Percentiles rank a stretch among this genome's conserved stretches.
These are phyloP conservation scores for Xylota sylvarum DNA, from an alignment of 2,888 invertebrate genomes.

Conservation along the genomic window DNA sequence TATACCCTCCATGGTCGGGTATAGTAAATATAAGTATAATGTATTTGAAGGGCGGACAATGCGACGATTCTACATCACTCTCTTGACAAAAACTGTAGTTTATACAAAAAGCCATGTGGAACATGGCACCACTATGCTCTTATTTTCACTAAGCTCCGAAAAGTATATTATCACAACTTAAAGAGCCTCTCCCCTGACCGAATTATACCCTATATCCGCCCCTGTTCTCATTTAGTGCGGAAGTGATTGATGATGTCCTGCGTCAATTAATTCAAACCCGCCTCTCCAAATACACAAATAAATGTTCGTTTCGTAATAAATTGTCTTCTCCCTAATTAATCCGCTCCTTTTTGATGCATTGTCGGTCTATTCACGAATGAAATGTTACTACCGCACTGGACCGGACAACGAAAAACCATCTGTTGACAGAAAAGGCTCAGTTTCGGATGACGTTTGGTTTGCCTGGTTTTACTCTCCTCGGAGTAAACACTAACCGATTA, in stretches of 20 bases:
- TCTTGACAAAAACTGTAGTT: too few relatives aligned
- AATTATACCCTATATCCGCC: not conserved
- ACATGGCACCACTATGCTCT: too few relatives aligned
- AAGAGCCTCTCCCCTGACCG: too few relatives aligned
- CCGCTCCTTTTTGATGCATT: constrained; percentile 48
- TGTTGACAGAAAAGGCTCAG: constrained; percentile 47
- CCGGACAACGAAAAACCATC: constrained; percentile 54
- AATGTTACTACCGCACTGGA: constrained; percentile 25
- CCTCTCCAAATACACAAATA: constrained; percentile 41
- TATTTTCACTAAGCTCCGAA: too few relatives aligned
- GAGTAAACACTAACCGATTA: constrained; percentile 52
- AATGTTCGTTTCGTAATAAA: constrained; percentile 64
- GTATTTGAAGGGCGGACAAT: too few relatives aligned
- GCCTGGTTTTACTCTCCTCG: constrained; percentile 36
- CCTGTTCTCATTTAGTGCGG: constrained; percentile 19
- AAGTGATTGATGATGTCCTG: constrained; percentile 58
- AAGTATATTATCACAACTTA: too few relatives aligned
- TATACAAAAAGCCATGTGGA: too few relatives aligned
- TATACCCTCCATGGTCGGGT: too few relatives aligned
- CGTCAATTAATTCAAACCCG: constrained; percentile 50
- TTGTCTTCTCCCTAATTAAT: constrained; percentile 65
- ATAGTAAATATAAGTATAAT: too few relatives aligned
- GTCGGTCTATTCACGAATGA: constrained; percentile 36
- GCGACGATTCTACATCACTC: too few relatives aligned
- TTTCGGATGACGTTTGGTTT: constrained; percentile 1